A percentile compares a stretch with the other conserved stretches of the same genome.
These are phyloP conservation scores for Epirrhoe alternata DNA, from an alignment of 2,888 invertebrate genomes.

Conservation along the genomic window DNA sequence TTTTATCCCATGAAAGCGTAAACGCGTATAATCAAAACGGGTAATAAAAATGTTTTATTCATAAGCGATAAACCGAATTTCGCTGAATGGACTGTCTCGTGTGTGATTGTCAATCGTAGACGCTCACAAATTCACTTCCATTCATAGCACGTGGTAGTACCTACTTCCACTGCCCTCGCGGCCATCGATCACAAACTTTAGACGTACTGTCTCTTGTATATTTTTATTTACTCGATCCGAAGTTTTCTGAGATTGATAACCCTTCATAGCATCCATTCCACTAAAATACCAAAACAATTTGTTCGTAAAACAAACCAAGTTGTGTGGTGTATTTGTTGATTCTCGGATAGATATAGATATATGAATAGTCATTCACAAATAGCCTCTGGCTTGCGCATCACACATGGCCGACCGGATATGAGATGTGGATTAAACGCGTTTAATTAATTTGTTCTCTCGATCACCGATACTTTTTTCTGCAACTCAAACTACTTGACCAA, in stretches of 20 bases:
- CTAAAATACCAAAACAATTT: constrained; percentile 9
- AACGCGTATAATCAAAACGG: too few species aligned
- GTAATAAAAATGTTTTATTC: not conserved
- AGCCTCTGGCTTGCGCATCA: constrained; percentile 24
- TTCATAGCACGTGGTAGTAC: not conserved
- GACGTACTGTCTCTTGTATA: constrained; percentile 15
- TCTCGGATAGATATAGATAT: constrained; percentile 28
- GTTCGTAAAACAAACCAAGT: constrained; percentile 24
- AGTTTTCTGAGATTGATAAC: constrained; percentile 23
- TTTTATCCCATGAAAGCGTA: too few species aligned
- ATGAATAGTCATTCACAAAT: constrained; percentile 28
- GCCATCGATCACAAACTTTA: constrained; percentile 39
- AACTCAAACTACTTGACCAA: not conserved
- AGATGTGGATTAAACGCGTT: constrained; percentile 34
- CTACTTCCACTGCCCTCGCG: not conserved
- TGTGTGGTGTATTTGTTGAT: constrained; percentile 10
- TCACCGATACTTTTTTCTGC: not conserved
- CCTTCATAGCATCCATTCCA: constrained; percentile 12
- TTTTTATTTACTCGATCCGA: constrained; percentile 17
- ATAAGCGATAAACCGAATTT: not conserved
- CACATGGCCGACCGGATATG: constrained; percentile 41
- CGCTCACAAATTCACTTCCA: not conserved
- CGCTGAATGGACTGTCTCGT: not conserved
- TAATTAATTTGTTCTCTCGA: constrained; percentile 19
- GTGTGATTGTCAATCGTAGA: not conserved